These are phyloP conservation scores for Uloborus diversus DNA, from an alignment of 1,140 invertebrate species.

Conservation along the genomic window DNA sequence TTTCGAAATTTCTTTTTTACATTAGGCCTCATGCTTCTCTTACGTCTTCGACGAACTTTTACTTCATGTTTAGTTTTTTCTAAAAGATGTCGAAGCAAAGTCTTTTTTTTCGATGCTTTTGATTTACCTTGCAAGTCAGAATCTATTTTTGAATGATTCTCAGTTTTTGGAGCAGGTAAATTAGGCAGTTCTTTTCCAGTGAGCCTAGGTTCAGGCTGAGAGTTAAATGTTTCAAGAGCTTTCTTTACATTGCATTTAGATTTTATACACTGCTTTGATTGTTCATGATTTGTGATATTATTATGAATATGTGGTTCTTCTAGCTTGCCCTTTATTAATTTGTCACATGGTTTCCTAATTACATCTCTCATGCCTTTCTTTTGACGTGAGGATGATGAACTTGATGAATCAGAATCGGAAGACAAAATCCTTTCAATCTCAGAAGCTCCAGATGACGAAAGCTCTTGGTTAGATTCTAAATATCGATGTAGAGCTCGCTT, in stretches of 20 bases:
- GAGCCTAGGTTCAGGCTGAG: neutral
- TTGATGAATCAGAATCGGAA: conserved; percentile 19
- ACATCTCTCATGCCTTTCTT: conserved; percentile 45
- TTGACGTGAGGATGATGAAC: conserved; percentile 5
- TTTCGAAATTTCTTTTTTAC: conserved; percentile 29
- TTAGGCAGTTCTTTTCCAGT: neutral
- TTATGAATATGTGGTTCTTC: conserved; percentile 15
- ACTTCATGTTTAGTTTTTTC: conserved; percentile 36
- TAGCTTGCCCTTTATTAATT: conserved; percentile 50
- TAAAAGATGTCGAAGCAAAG: conserved; percentile 6
- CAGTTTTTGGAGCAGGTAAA: neutral
- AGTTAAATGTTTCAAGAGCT: neutral
- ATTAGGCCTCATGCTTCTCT: conserved; percentile 12
- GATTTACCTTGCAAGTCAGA: neutral
- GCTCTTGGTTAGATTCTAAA: conserved; percentile 5
- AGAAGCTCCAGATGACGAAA: conserved; percentile 19
- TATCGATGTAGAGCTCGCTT: conserved; percentile 14
- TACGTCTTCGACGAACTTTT: conserved; percentile 10
- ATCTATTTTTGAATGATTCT: neutral
- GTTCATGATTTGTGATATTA: neutral
- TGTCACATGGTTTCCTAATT: conserved; percentile 36
- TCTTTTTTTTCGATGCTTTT: conserved; percentile 2
- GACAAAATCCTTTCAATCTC: conserved; percentile 25
- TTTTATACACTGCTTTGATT: neutral
- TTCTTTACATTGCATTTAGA: neutral